Conservation (phyloP, 2,797 vertebrate genomes). For the Chloroceryle inda region DNA sequence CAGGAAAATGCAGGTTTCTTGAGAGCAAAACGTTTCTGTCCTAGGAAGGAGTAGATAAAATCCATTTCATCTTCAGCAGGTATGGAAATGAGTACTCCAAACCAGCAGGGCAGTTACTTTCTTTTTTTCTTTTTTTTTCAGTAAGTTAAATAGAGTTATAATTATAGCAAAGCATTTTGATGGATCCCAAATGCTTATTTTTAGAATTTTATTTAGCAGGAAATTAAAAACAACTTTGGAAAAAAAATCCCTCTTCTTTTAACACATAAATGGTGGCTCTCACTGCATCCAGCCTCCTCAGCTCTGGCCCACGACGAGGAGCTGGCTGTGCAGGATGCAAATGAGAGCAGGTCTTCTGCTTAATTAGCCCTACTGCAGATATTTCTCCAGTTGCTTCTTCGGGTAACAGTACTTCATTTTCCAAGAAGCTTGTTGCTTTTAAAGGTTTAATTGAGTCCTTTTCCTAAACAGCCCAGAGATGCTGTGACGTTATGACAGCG, state of each 20-base stretch:
- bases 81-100: background rate
- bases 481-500: background rate
- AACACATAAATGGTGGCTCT: background rate
- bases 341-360: background rate
- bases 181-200: constrained; percentile 34
- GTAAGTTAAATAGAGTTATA: background rate
- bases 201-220: constrained; percentile 35
- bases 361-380: background rate
- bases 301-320: background rate
- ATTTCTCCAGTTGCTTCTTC: background rate
- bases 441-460: background rate
- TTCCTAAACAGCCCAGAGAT: background rate
- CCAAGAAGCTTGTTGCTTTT: background rate
- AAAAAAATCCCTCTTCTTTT: background rate
- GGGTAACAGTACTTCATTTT: background rate
- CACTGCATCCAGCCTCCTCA: background rate
- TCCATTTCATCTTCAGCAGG: background rate
- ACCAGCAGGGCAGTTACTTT: background rate
- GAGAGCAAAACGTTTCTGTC: background rate
- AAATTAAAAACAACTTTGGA: constrained; percentile 28
- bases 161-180: constrained; percentile 25
- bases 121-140: background rate
- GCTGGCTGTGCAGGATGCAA: background rate
- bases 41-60: background rate
- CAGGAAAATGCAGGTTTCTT: background rate